These are phyloP conservation scores for Daptonema setosum DNA, from an alignment of 2,888 invertebrate genomes.

Conservation along the genomic window DNA sequence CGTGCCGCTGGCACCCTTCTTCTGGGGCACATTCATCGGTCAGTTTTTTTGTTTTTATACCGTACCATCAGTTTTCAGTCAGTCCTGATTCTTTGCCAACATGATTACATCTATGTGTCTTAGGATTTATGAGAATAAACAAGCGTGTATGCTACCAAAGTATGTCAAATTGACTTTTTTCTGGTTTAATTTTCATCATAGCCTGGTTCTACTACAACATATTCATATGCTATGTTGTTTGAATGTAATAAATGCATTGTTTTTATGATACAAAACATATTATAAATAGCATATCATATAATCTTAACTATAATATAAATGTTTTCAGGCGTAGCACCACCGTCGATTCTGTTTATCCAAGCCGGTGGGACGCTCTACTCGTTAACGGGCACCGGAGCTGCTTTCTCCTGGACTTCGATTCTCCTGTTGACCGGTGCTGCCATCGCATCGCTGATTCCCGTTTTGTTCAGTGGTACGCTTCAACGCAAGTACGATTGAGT, in stretches of 20 bases:
- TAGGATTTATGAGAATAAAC: no score
- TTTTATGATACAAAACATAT: background rate
- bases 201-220: no score
- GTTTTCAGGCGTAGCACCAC: constrained; percentile 69
- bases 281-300: background rate
- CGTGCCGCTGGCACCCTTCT: constrained; percentile 74
- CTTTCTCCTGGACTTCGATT: constrained; percentile 61
- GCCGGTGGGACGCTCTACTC: constrained; percentile 85
- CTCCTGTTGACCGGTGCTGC: constrained; percentile 55
- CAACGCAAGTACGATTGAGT: no score
- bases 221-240: no score
- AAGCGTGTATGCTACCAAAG: no score
- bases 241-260: no score
- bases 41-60: constrained; percentile 6
- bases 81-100: no score
- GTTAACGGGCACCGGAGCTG: constrained; percentile 61
- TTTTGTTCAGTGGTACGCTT: no score
- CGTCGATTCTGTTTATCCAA: constrained; percentile 88
- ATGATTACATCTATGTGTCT: no score
- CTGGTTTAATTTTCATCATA: no score
- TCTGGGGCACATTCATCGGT: constrained; percentile 81
- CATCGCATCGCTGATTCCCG: constrained; percentile 59
- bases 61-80: background rate
- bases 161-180: no score
- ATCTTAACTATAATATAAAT: background rate